A percentile compares a stretch with the other conserved stretches of the same genome.
Conservation (phyloP, 1,140 invertebrate genomes). For the Aplysia californica region DNA sequence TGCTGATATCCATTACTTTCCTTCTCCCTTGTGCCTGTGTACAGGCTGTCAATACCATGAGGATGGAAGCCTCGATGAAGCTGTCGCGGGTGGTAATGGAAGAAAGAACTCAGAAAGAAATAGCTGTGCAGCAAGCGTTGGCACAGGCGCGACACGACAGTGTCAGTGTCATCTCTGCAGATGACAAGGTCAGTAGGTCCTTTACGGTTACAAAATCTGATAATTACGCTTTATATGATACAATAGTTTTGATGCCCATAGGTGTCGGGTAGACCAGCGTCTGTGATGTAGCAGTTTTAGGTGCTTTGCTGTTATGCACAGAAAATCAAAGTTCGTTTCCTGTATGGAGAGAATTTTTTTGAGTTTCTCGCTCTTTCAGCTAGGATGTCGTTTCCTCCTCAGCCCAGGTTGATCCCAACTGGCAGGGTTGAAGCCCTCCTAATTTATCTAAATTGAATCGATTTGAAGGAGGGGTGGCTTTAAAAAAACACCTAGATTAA, state of each 20-base stretch:
- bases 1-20: no score
- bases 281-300: not conserved
- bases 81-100: constrained; percentile 63
- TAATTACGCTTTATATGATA: no score
- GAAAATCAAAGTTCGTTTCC: not conserved
- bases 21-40: constrained; percentile 13
- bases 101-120: constrained; percentile 63
- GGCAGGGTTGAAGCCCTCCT: no score
- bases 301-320: not conserved
- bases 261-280: not conserved
- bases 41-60: constrained; percentile 59
- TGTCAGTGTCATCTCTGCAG: constrained; percentile 53
- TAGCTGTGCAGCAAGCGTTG: constrained; percentile 63
- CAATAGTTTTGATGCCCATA: no score
- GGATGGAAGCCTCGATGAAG: constrained; percentile 63
- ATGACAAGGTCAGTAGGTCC: constrained; percentile 43
- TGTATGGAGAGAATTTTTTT: not conserved
- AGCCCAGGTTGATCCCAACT: no score
- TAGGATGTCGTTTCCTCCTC: no score
- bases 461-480: no score
- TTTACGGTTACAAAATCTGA: not conserved
- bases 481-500: no score
- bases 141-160: constrained; percentile 53
- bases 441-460: no score
- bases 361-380: no score